Conservation (phyloP, 2,113 vertebrate species). For the Phasianus colchicus region DNA sequence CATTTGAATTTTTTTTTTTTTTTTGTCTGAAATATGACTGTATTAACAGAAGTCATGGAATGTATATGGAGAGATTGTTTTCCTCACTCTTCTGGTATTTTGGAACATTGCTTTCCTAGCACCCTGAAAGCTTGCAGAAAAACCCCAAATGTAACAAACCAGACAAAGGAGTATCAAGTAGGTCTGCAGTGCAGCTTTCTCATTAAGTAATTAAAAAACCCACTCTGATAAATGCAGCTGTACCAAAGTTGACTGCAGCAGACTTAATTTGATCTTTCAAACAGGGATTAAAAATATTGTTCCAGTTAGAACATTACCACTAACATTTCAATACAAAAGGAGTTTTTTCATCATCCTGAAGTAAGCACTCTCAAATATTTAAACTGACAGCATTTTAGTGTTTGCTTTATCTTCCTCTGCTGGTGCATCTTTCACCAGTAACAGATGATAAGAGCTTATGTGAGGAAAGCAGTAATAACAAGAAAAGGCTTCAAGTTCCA, state of each 20-base stretch:
- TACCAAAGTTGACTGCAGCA: constrained; percentile 36
- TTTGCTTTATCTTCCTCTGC: constrained; percentile 68
- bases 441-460: constrained; percentile 44
- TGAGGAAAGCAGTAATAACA: constrained; percentile 20
- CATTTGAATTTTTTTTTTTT: constrained; percentile 31
- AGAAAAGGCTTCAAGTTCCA: not conserved
- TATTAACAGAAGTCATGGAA: constrained; percentile 16
- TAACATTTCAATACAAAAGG: constrained; percentile 61
- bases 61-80: not conserved
- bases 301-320: constrained; percentile 59
- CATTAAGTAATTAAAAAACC: not conserved
- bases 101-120: not conserved
- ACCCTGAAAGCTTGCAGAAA: constrained; percentile 16
- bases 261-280: constrained; percentile 76
- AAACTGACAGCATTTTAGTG: constrained; percentile 55
- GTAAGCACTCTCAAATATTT: not conserved
- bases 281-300: constrained; percentile 72
- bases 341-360: constrained; percentile 58
- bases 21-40: constrained; percentile 33
- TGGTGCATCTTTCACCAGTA: constrained; percentile 48
- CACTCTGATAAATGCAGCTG: constrained; percentile 53
- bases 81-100: not conserved
- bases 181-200: constrained; percentile 10
- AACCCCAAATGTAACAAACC: not conserved
- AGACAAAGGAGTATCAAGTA: constrained; percentile 25